Base-by-base conservation (phyloP, 2,797 vertebrate genomes). In the Ceyx erithaca region DNA sequence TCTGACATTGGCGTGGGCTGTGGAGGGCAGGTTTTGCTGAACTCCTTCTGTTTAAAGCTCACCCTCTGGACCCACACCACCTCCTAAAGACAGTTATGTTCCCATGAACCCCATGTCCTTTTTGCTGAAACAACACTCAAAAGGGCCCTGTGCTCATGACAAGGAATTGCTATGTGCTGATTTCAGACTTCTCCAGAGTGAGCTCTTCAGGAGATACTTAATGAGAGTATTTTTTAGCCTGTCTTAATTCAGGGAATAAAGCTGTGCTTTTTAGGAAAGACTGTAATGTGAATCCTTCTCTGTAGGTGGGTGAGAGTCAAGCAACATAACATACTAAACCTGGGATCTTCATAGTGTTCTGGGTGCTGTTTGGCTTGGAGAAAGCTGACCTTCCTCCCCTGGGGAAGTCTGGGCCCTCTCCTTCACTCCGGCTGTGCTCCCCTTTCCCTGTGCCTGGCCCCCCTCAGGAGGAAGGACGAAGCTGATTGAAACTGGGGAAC, bases 141-240 rank as follows among this genome's bases (percentile, higher is more conserved):
- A 20, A 26, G 46, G 12, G 40, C 7, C 8, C 2, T 3, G 12
- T n/a, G 33, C 14, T 54, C 21, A 7, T 12, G 52, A 31, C 33
- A 49, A 48, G 25, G 2, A 19, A 37, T 31, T 75, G 72, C 51
- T 78, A 17, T 48, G 46, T 48, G 6, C 0, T 35, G 30, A 31
- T 30, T 28, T 40, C 2, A 1, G 4, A 5, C 18, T 66, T 31
- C 28, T 71, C 7, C 0, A 0, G 4, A 26, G 16, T 2, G 1
- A 15, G 26, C 17, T 59, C 62, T 46, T 40, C 43, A 78, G 78
- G 71, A 77, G 28, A 30, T 66, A 1, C 59, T 79, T 43, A 12
- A 12, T 49, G 80, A 87, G 69, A 21, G 80, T 25, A 30, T 23
- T 49, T 73, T 77, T 62, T 72, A 92, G 40, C 52, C 40, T 3